Evolutionary conservation across 2,797 vertebrate species (phyloP).

Genomic region (Chelonia mydas): DNA sequence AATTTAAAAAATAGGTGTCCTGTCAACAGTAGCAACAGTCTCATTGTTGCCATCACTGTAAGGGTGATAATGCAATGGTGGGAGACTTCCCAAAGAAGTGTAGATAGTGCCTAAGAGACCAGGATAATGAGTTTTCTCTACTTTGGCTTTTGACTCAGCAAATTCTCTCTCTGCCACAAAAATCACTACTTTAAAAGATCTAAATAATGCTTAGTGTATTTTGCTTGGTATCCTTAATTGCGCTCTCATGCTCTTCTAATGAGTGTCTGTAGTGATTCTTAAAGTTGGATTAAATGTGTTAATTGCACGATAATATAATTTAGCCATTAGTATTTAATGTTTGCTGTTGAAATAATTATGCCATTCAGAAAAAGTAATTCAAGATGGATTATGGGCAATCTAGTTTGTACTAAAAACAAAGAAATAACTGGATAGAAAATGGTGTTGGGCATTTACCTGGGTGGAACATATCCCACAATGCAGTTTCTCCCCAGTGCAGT

Average conservation of each 20-base stretch:
- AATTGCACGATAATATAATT: background rate
- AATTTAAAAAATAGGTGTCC: no score
- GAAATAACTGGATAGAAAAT: background rate
- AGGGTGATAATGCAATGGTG: background rate
- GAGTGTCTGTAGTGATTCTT: conserved; percentile 25
- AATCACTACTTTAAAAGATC: background rate
- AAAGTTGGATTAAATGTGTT: conserved; percentile 33
- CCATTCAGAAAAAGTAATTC: conserved; percentile 39
- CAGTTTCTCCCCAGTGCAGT: background rate
- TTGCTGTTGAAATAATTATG: conserved; percentile 23
- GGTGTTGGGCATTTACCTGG: conserved; percentile 5
- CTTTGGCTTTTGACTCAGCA: background rate
- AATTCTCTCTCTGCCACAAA: conserved; percentile 3
- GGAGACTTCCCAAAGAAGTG: background rate
- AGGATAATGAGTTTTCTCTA: background rate
- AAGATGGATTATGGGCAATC: conserved; percentile 34
- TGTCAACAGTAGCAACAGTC: no score
- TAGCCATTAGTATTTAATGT: background rate
- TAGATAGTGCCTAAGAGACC: background rate
- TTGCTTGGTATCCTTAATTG: conserved; percentile 32
- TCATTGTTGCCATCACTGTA: background rate
- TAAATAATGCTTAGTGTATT: background rate
- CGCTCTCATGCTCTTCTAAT: background rate
- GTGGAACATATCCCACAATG: background rate
- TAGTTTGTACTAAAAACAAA: conserved; percentile 7